Percentiles rank a stretch among this genome's conserved stretches.
Conservation (phyloP, 2,888 invertebrate genomes). For the Xanthorhoe spadicearia region DNA sequence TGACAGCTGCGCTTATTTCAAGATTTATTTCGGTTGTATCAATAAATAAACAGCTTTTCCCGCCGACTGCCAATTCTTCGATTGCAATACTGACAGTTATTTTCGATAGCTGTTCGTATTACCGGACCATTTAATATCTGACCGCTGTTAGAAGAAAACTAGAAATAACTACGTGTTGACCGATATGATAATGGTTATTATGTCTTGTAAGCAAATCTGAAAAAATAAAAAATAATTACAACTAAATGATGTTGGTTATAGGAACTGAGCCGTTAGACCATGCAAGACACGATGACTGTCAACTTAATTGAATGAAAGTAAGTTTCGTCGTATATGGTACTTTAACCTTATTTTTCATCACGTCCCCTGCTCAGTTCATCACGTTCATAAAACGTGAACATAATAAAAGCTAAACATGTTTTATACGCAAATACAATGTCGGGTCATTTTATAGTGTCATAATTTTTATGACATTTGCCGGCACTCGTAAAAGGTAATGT, state of each 20-base stretch:
- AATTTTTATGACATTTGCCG: conserved; percentile 25
- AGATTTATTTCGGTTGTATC: conserved; percentile 3
- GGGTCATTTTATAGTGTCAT: conserved; percentile 32
- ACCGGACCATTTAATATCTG: background rate
- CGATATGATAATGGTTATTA: too few relatives aligned
- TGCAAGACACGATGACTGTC: too few relatives aligned
- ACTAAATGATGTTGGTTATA: too few relatives aligned
- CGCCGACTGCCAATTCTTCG: background rate
- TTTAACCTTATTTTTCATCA: background rate
- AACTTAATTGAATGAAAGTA: too few relatives aligned
- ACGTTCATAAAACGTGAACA: conserved; percentile 12
- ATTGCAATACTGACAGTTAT: background rate
- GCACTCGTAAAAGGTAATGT: conserved; percentile 28
- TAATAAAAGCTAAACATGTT: conserved; percentile 19
- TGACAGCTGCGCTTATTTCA: conserved; percentile 4
- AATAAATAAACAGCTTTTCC: background rate
- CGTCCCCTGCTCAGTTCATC: conserved; percentile 3
- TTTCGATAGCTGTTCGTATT: background rate
- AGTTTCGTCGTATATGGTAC: too few relatives aligned
- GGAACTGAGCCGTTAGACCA: too few relatives aligned
- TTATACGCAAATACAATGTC: conserved; percentile 27
- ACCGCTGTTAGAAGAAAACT: background rate
- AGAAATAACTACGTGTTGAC: background rate
- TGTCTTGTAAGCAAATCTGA: too few relatives aligned
- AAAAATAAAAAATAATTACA: too few relatives aligned